A percentile compares a stretch with the other conserved stretches of the same genome.
phyloP scores from a whole-genome alignment of 2,113 vertebrate species.

The Echinops telfairi region DNA sequence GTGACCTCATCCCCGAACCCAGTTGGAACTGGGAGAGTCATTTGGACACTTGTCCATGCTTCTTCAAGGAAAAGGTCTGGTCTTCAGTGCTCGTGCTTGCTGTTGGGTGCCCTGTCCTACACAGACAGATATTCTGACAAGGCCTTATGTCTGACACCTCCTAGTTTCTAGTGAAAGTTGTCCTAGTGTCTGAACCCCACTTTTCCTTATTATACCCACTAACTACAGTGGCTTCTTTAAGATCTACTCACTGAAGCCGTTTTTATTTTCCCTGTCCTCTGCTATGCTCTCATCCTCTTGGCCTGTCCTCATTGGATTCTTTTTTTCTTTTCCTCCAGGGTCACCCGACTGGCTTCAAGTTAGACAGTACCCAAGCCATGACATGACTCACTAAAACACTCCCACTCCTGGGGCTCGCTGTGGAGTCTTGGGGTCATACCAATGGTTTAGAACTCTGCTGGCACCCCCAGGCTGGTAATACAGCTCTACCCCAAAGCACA shows the following conservation, averaged over 20 bases:
- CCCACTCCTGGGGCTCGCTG: background rate
- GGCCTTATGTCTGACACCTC: background rate
- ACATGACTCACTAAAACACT: background rate
- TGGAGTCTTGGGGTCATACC: background rate
- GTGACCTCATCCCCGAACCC: background rate
- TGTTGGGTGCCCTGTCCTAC: too few relatives aligned
- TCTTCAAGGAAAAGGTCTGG: background rate
- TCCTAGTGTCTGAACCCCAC: background rate
- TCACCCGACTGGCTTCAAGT: background rate
- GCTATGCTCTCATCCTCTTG: background rate
- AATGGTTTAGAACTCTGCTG: background rate
- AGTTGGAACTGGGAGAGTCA: background rate
- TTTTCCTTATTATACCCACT: background rate
- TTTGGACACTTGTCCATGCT: accelerated
- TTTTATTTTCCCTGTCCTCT: background rate
- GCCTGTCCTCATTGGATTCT: background rate
- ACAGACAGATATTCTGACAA: background rate
- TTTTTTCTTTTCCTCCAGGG: too few relatives aligned
- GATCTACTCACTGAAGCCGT: background rate
- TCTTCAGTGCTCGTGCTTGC: background rate
- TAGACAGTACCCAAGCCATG: background rate
- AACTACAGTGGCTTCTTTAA: background rate
- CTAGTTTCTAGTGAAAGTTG: background rate
- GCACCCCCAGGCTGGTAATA: background rate
- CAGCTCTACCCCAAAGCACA: background rate